Conservation (phyloP, 1,140 invertebrate genomes). For the Wiebesia pumilae region DNA sequence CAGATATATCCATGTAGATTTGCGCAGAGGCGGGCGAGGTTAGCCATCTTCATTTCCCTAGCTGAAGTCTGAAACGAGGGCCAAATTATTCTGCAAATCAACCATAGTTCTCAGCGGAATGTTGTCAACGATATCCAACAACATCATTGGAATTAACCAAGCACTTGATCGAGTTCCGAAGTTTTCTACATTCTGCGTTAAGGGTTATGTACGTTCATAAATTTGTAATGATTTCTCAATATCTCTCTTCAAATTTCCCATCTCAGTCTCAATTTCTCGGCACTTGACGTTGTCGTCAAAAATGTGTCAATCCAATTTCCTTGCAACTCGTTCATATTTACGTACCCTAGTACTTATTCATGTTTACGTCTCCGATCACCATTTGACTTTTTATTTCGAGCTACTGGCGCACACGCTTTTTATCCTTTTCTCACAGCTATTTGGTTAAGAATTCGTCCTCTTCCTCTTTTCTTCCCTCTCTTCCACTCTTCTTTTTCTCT, state of each 20-base stretch:
- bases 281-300: slow-evolving; percentile 25
- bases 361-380: background rate
- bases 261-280: background rate
- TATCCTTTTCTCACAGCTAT: background rate
- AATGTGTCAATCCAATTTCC: slow-evolving; percentile 33
- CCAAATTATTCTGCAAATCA: slow-evolving; percentile 30
- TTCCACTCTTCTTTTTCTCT: background rate
- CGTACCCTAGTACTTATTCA: background rate
- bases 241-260: background rate
- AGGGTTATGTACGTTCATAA: background rate
- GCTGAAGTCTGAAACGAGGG: background rate
- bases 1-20: background rate
- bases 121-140: background rate
- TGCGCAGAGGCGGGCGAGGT: background rate
- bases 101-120: background rate
- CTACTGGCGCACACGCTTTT: background rate
- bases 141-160: background rate
- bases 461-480: background rate
- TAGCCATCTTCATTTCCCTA: background rate
- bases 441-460: background rate
- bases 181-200: background rate
- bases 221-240: background rate
- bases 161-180: background rate
- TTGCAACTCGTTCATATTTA: background rate
- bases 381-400: slow-evolving; percentile 1